A percentile compares a stretch with the other conserved stretches of the same genome.
These are phyloP conservation scores for Chalcis sispes DNA, from an alignment of 2,888 invertebrate species.

Conservation along the genomic window DNA sequence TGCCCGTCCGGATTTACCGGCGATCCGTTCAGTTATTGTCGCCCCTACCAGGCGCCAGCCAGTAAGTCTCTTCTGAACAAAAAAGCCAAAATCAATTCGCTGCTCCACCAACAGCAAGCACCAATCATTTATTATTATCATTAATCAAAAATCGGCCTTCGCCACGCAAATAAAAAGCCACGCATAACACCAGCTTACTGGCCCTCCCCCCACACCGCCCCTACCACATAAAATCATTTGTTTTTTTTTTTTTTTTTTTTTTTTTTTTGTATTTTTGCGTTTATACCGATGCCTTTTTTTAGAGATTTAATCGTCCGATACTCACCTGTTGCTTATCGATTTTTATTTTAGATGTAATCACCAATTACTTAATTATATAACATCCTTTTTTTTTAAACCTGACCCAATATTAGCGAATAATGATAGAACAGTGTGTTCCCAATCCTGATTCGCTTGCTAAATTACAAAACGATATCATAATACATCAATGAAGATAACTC, in stretches of 20 bases:
- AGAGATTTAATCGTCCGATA: conserved; percentile 12
- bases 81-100: neutral
- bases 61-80: conserved; percentile 36
- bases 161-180: conserved; percentile 40
- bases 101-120: conserved; percentile 14
- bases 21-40: conserved; percentile 82
- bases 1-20: conserved; percentile 82
- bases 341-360: no score
- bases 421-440: neutral
- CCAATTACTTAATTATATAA: no score
- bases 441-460: conserved; percentile 6
- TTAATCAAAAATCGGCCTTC: conserved; percentile 13
- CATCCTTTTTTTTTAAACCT: no score
- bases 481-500: conserved; percentile 2
- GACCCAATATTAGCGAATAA: neutral
- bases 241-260: conserved; percentile 14
- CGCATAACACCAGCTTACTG: conserved; percentile 41
- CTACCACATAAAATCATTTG: conserved; percentile 11
- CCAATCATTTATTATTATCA: conserved; percentile 26
- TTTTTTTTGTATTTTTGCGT: neutral
- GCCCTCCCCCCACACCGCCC: neutral
- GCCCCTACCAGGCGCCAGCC: conserved; percentile 58
- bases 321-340: no score
- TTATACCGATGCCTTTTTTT: neutral
- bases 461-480: neutral